phyloP scores from a whole-genome alignment of 2,113 vertebrate species.

The Boleophthalmus pectinirostris region DNA sequence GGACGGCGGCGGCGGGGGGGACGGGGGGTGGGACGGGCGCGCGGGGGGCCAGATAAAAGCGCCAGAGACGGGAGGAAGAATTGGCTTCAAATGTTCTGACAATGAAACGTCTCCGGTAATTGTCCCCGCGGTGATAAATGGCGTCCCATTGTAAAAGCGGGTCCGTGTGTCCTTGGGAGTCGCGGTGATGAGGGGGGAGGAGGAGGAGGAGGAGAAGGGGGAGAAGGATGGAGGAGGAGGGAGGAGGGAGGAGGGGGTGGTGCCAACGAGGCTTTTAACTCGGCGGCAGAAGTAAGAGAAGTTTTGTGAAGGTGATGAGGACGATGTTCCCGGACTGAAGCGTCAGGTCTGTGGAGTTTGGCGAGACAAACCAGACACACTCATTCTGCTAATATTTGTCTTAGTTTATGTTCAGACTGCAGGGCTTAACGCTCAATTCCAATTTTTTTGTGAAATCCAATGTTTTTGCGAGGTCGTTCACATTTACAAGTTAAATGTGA shows the following conservation, averaged over 20 bases:
- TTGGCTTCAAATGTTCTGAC: slow-evolving; percentile 72
- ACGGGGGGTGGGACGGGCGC: slow-evolving; percentile 11
- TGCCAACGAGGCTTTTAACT: slow-evolving; percentile 65
- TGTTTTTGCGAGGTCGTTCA: too few relatives aligned
- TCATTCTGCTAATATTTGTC: too few relatives aligned
- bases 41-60: slow-evolving; percentile 53
- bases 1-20: slow-evolving; percentile 22
- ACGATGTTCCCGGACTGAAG: not conserved
- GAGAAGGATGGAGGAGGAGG: slow-evolving; percentile 36
- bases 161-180: slow-evolving; percentile 75
- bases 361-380: too few relatives aligned
- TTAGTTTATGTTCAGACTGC: too few relatives aligned
- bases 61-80: slow-evolving; percentile 54
- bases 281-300: slow-evolving; percentile 41
- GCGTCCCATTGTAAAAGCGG: slow-evolving; percentile 63
- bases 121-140: slow-evolving; percentile 76
- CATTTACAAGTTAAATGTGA: too few relatives aligned
- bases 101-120: slow-evolving; percentile 77
- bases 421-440: too few relatives aligned
- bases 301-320: slow-evolving; percentile 57
- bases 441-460: too few relatives aligned
- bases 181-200: slow-evolving; percentile 57
- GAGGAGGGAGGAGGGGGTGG: slow-evolving; percentile 40
- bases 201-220: slow-evolving; percentile 19
- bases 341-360: slow-evolving; percentile 10